phyloP scores from a whole-genome alignment of 2,797 vertebrate species.

The Dryobates pubescens region DNA sequence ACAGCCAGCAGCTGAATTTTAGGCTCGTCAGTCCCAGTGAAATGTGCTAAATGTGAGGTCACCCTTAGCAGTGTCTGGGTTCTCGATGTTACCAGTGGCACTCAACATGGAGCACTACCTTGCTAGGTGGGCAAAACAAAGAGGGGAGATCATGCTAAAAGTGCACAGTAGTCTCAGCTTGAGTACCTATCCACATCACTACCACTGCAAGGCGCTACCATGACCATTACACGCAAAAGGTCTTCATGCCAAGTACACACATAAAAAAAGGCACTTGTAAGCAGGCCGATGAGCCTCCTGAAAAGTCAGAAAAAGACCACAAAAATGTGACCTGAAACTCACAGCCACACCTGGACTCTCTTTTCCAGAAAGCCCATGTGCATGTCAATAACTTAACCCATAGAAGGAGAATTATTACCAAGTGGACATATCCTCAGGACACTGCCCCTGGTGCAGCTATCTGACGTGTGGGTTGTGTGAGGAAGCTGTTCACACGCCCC shows the following conservation, averaged over 20 bases:
- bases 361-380: not conserved
- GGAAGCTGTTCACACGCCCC: not conserved
- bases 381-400: not conserved
- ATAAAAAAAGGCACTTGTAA: not conserved
- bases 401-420: rapidly evolving
- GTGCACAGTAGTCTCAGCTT: not conserved
- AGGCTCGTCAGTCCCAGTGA: not conserved
- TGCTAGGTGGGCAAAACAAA: not conserved
- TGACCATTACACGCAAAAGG: not conserved
- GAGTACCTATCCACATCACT: not conserved
- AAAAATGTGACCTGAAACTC: not conserved
- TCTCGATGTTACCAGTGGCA: not conserved
- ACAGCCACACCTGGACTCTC: not conserved
- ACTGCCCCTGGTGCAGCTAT: rapidly evolving
- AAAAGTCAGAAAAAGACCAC: not conserved
- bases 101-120: not conserved
- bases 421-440: rapidly evolving
- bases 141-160: not conserved
- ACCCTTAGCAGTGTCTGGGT: not conserved
- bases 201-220: not conserved
- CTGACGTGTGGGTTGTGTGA: not conserved
- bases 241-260: not conserved
- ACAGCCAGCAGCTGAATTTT: not conserved
- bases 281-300: not conserved
- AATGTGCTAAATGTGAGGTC: not conserved